A percentile compares a stretch with the other conserved stretches of the same genome.
Conservation (phyloP, 2,113 vertebrate species). For the Etia nguti region DNA sequence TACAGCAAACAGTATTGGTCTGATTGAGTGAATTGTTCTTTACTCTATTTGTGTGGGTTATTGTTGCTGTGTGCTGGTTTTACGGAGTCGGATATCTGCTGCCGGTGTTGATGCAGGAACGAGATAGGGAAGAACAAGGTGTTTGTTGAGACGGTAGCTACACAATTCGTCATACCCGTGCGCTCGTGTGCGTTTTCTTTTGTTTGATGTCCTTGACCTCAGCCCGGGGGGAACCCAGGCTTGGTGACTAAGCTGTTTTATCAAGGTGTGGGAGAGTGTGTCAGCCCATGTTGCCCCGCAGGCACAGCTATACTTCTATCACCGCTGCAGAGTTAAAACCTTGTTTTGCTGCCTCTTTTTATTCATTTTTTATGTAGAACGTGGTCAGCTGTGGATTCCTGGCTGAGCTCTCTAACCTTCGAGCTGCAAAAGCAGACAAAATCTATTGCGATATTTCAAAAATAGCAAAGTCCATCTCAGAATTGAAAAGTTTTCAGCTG, state of each 20-base stretch:
- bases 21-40: neutral
- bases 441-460: neutral
- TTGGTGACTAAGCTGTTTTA: conserved; percentile 30
- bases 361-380: neutral
- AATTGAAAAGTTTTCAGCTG: neutral
- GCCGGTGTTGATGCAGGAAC: conserved; percentile 14
- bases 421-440: neutral
- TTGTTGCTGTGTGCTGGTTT: neutral
- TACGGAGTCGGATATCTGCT: conserved; percentile 28
- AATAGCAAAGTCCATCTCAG: neutral
- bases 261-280: conserved; percentile 5
- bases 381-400: neutral
- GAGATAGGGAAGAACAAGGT: neutral
- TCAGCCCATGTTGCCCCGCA: conserved; percentile 19
- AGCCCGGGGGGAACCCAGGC: neutral
- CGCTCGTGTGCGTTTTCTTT: neutral
- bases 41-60: neutral
- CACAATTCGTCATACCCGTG: neutral
- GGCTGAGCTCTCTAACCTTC: neutral
- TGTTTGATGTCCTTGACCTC: conserved; percentile 38
- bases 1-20: neutral
- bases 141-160: conserved; percentile 26
- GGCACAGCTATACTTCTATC: conserved; percentile 22
- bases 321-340: neutral
- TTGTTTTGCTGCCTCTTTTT: neutral